These are phyloP conservation scores for Brachionus sp. DNA, from an alignment of 1,140 invertebrate species.

Conservation along the genomic window DNA sequence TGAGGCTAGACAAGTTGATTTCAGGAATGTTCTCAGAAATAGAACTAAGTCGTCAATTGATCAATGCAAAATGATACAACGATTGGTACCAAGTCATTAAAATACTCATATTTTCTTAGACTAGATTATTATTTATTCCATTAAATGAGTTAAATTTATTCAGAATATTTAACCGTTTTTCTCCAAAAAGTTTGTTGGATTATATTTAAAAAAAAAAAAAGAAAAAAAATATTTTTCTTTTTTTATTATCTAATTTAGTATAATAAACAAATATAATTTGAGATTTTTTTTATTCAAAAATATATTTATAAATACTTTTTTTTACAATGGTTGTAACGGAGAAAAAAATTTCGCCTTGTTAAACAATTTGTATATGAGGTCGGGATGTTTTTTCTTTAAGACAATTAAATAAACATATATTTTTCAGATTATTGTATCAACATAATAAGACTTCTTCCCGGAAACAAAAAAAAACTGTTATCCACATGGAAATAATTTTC, in stretches of 20 bases:
- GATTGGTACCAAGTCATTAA: slow-evolving; percentile 38
- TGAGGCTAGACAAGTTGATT: slow-evolving; percentile 46
- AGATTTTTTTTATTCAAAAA: too few relatives aligned
- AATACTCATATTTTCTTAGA: not conserved
- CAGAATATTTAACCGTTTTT: not conserved
- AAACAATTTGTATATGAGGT: too few relatives aligned
- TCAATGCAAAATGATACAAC: slow-evolving; percentile 36
- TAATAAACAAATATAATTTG: too few relatives aligned
- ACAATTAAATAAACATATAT: too few relatives aligned
- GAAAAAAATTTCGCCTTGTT: too few relatives aligned
- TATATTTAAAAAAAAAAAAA: not conserved
- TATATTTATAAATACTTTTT: too few relatives aligned
- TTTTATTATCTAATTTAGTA: not conserved
- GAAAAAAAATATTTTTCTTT: not conserved
- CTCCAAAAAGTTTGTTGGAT: not conserved
- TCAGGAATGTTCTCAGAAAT: slow-evolving; percentile 47
- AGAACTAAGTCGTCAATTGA: slow-evolving; percentile 29
- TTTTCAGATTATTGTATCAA: too few relatives aligned
- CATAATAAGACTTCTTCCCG: too few relatives aligned
- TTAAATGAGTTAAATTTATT: not conserved
- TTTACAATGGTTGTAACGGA: too few relatives aligned
- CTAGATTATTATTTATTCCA: not conserved
- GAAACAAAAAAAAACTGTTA: too few relatives aligned
- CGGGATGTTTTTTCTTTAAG: too few relatives aligned
- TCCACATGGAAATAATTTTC: too few relatives aligned